Evolutionary conservation across 2,113 vertebrate genomes (phyloP), one percentile per base, ranked within the genome.

Genomic region (Anser cygnoides): DNA sequence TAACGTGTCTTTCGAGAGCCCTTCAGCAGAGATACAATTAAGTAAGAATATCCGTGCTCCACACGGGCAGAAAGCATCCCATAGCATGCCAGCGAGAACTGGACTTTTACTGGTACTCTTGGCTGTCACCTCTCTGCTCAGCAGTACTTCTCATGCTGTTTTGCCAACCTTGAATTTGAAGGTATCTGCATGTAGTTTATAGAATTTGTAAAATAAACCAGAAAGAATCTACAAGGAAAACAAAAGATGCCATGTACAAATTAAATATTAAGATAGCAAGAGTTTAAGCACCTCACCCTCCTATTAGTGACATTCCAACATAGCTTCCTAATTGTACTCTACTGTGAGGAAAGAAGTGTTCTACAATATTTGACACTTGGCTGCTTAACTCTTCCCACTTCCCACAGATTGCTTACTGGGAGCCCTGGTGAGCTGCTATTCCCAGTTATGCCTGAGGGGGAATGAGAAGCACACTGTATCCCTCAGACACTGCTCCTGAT

Each of bases 31-130:
- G 55, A 83, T 2, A 13, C 28, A 84, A 50, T 77, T 73, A 71
- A 87, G 29, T 26, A 29, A 44, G 28, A 65, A 11, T 61, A 46
- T 74, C 67, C 33, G 55, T 86, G 86, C 68, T 83, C 35, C 46
- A 19, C 0, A 0, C 0, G 0, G 35, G 80, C 58, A 88, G 39
- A 0, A 4, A 87, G 66, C 4, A 8, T 28, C 46, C 63, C 50
- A 43, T 16, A 23, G 23, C 58, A 83, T 0, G 0, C 29, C 59
- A 41, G 29, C 9, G 37, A 37, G n/a, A 82, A 44, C 16, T 1
- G 1, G 14, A 44, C 26, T 62, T 16, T 18, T 57, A 33, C 61
- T 63, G 50, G 16, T 63, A 31, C 0, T 5, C 0, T 1, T 15
- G 74, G 46, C 62, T 39, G 67, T 58, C 58, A 70, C 44, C 33